These are phyloP conservation scores for Mechanitis mazaeus DNA, from an alignment of 2,888 invertebrate species.

Conservation along the genomic window DNA sequence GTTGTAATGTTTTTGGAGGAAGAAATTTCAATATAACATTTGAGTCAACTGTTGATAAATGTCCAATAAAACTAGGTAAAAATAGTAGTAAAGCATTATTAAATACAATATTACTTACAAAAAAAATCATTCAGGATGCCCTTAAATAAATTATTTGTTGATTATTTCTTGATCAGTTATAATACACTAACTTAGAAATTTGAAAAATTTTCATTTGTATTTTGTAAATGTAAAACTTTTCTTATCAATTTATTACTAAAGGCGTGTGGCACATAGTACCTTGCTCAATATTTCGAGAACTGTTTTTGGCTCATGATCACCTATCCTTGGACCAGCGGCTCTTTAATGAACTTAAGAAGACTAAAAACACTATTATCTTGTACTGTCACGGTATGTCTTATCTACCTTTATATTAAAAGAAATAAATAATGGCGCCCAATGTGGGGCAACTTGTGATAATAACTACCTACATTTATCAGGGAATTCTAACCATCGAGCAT, in stretches of 20 bases:
- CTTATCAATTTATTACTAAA: constrained; percentile 23
- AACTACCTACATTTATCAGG: constrained; percentile 36
- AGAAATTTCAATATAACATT: constrained; percentile 53
- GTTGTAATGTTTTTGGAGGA: constrained; percentile 61
- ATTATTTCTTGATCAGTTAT: too few species aligned
- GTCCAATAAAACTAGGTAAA: constrained; percentile 49
- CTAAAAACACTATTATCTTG: constrained; percentile 44
- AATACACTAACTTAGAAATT: too few species aligned
- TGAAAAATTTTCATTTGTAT: too few species aligned
- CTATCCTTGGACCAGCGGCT: constrained; percentile 36
- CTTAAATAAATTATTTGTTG: too few species aligned
- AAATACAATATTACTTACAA: too few species aligned
- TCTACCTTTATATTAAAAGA: too few species aligned
- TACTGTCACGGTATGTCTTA: constrained; percentile 54
- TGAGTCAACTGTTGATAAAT: constrained; percentile 44
- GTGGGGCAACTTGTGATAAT: neutral
- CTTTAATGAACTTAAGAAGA: constrained; percentile 43
- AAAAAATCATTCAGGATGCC: too few species aligned
- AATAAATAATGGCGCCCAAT: too few species aligned
- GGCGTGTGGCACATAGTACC: constrained; percentile 65
- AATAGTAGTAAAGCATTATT: neutral
- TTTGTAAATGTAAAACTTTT: too few species aligned
- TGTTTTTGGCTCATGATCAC: constrained; percentile 39
- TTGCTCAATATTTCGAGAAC: constrained; percentile 43
- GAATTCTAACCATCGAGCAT: constrained; percentile 59